phyloP scores from a whole-genome alignment of 1,140 invertebrate species.

The Phymorhynchus buccinoides region DNA sequence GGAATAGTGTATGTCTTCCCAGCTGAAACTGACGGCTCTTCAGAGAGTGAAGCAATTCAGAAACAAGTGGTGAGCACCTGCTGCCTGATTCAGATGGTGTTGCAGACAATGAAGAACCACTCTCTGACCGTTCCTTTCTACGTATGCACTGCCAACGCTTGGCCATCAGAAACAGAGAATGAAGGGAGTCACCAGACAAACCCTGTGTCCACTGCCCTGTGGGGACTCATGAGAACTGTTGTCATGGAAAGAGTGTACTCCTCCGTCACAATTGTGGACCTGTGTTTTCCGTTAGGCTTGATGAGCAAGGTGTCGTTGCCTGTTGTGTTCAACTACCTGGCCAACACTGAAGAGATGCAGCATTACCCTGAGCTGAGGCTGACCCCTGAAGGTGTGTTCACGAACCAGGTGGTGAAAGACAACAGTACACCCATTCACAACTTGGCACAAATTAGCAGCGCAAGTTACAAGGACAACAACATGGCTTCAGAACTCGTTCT shows the following conservation, averaged over 20 bases:
- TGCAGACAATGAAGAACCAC: constrained; percentile 15
- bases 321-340: background rate
- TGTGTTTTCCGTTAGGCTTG: constrained; percentile 26
- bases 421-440: constrained; percentile 27
- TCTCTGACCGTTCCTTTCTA: constrained; percentile 33
- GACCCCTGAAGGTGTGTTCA: constrained; percentile 11
- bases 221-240: constrained; percentile 41
- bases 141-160: constrained; percentile 41
- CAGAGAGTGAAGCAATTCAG: background rate
- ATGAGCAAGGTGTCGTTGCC: background rate
- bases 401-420: constrained; percentile 39
- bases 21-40: background rate
- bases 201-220: constrained; percentile 40
- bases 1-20: background rate
- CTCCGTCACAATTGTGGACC: constrained; percentile 23
- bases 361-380: constrained; percentile 37
- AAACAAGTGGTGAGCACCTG: background rate
- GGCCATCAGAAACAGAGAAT: background rate
- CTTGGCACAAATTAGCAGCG: background rate
- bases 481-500: background rate
- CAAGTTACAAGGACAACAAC: background rate
- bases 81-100: constrained; percentile 27
- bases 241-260: constrained; percentile 42
- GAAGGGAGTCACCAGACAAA: background rate
- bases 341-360: background rate